Evolutionary conservation across 2,113 vertebrate species (phyloP).

Genomic region (Trachemys scripta): DNA sequence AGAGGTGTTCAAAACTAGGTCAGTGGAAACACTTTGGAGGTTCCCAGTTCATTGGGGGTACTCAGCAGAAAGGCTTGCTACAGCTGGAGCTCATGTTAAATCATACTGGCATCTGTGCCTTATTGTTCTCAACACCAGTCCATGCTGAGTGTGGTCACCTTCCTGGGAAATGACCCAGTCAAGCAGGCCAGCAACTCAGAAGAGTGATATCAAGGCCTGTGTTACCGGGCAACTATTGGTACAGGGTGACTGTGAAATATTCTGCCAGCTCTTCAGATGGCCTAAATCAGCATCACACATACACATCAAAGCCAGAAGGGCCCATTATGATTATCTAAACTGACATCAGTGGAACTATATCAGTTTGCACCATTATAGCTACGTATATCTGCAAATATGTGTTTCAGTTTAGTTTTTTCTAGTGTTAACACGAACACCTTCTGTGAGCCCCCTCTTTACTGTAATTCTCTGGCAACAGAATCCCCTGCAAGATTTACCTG

Average conservation of each 20-base stretch:
- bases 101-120: conserved; percentile 69
- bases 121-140: conserved; percentile 58
- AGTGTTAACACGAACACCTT: neutral
- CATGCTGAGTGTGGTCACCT: conserved; percentile 51
- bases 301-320: neutral
- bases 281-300: neutral
- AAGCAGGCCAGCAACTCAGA: neutral
- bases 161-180: conserved; percentile 52
- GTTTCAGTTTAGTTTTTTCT: neutral
- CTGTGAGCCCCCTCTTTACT: neutral
- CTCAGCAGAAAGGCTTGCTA: conserved; percentile 65
- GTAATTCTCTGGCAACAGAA: neutral
- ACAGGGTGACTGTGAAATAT: neutral
- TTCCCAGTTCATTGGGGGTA: conserved; percentile 80
- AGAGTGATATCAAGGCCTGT: conserved; percentile 7
- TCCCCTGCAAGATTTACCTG: neutral
- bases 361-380: neutral
- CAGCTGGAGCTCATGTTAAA: conserved; percentile 76
- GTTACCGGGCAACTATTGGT: neutral
- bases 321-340: neutral
- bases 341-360: neutral
- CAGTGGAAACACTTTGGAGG: conserved; percentile 68
- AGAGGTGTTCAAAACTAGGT: conserved; percentile 73
- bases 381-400: neutral
- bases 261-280: neutral